Evolutionary conservation across 1,140 invertebrate genomes (phyloP).

Genomic region (Heliothis virescens): DNA sequence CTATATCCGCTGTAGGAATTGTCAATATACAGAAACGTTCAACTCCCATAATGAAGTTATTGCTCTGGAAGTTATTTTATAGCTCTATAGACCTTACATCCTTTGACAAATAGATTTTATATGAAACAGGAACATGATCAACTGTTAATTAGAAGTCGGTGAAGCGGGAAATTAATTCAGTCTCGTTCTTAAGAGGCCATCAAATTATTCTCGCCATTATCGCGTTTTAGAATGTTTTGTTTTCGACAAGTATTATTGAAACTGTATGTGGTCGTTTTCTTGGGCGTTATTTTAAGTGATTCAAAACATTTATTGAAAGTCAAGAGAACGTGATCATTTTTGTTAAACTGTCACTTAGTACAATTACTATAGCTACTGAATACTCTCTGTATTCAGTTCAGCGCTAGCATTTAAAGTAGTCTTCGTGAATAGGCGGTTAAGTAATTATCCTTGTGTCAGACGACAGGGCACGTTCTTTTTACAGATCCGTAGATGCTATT

Average conservation of each 20-base stretch:
- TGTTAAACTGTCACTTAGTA: constrained; percentile 11
- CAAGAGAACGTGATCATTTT: constrained; percentile 23
- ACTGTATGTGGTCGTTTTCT: not conserved
- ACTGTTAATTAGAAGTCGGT: constrained; percentile 33
- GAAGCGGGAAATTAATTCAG: constrained; percentile 21
- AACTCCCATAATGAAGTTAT: constrained; percentile 21
- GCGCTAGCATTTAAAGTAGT: constrained; percentile 36
- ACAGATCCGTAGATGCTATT: not conserved
- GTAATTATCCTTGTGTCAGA: constrained; percentile 49
- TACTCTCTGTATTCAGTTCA: not conserved
- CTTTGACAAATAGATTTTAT: constrained; percentile 13
- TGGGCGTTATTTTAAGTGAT: not conserved
- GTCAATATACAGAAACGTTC: constrained; percentile 32
- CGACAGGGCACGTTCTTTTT: constrained; percentile 55
- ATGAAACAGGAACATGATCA: constrained; percentile 3
- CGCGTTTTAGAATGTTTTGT: not conserved
- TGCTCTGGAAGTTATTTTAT: constrained; percentile 29
- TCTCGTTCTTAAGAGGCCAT: constrained; percentile 6
- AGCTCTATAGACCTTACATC: not conserved
- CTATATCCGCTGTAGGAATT: constrained; percentile 30
- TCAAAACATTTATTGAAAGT: constrained; percentile 25
- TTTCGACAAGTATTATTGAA: constrained; percentile 12
- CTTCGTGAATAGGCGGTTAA: constrained; percentile 38
- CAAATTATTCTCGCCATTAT: constrained; percentile 13
- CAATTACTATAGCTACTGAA: not conserved